Base-by-base conservation (phyloP, 2,888 invertebrate species). In the Acanthosepion pharaonis region DNA sequence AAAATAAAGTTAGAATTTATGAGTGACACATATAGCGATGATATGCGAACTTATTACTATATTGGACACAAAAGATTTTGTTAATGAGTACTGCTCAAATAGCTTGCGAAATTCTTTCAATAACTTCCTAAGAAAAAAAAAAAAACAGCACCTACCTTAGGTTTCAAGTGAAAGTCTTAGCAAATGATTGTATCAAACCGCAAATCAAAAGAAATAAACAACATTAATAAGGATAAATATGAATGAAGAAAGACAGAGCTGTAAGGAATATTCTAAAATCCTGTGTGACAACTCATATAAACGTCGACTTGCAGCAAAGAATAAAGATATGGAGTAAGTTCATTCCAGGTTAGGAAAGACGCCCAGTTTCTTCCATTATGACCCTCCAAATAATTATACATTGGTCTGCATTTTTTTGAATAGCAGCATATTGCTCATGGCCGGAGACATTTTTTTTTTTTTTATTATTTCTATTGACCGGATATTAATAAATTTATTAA, bases 401-500 rank as follows among this genome's bases (percentile, higher is more conserved):
- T 15, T n/a, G 78, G 78, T 78, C 78, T n/a, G n/a, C 78, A 78
- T 15, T 78, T 78, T 42, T 33, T 0, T 78, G 78, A 78, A 78
- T 78, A 78, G 33, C 78, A 33, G 9, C 78, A 78, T 78, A n/a
- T 78, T n/a, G 78, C 78, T 78, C 78, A 33, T 78, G 78, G 78
- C n/a, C n/a, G 78, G 78, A 78, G n/a, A 78, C n/a, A 78, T 78
- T 28, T 78, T 78, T 78, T 78, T n/a, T n/a, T 78, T 78, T 33
- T 42, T 42, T 2, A 42, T 42, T 33, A 78, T 78, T 33, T 0
- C 5, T 78, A 78, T 78, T 78, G 78, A 78, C 78, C 78, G 78
- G 78, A 78, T 78, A 78, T 78, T 78, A 78, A 78, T 78, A 78
- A 78, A 78, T 78, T 78, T 78, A 78, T 78, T 78, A 78, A 78